These are phyloP conservation scores for Trematocara unimaculatum DNA, from an alignment of 2,113 vertebrate genomes.

Conservation along the genomic window DNA sequence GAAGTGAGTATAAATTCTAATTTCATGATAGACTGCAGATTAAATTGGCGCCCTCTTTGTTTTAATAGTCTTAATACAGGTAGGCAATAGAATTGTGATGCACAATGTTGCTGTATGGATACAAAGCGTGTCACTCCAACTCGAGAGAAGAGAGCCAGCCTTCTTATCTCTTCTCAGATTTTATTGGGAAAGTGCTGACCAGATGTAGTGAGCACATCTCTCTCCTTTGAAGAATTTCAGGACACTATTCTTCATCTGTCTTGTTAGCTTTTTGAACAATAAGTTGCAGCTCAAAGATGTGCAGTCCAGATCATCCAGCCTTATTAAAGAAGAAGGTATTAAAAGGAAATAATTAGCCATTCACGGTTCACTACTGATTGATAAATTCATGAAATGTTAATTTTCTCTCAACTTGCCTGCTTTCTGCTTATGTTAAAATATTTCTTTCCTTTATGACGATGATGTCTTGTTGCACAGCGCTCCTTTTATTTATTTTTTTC, in stretches of 20 bases:
- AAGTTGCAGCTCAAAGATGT: not conserved
- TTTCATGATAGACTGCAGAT: not conserved
- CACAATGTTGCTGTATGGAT: not conserved
- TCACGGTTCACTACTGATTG: not conserved
- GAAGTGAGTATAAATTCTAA: constrained; percentile 36
- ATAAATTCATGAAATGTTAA: not conserved
- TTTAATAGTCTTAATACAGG: not conserved
- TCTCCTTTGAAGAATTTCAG: not conserved
- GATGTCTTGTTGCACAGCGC: not conserved
- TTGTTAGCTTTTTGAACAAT: not conserved
- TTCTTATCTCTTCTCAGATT: not conserved
- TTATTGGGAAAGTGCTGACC: not conserved
- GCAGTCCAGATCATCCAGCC: not conserved
- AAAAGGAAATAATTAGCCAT: not conserved
- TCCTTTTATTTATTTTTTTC: not conserved
- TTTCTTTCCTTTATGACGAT: not conserved
- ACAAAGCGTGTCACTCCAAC: not conserved
- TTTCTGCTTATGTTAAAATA: not conserved
- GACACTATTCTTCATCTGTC: not conserved
- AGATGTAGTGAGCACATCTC: not conserved
- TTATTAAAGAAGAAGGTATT: not conserved
- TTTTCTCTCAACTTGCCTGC: not conserved
- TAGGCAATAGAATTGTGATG: not conserved
- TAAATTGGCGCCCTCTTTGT: not conserved
- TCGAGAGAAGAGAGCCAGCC: not conserved